A percentile compares a stretch with the other conserved stretches of the same genome.
These are phyloP conservation scores for Pemphigus obesinymphae DNA, from an alignment of 1,140 invertebrate genomes.

Conservation along the genomic window DNA sequence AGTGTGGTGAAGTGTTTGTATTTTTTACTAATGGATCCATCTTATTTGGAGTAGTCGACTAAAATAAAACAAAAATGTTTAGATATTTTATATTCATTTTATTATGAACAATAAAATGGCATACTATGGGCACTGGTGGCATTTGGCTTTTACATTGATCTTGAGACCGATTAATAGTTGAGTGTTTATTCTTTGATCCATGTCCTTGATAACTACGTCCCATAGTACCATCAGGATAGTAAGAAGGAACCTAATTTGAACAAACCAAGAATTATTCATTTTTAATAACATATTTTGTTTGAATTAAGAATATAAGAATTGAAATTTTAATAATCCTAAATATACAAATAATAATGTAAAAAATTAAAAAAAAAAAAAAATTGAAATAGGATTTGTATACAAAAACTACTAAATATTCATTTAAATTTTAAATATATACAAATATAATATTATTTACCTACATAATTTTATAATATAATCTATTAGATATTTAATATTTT, in stretches of 20 bases:
- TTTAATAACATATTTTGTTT: neutral
- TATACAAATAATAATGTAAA: no score
- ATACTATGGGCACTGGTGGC: neutral
- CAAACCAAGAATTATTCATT: neutral
- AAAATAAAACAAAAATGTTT: neutral
- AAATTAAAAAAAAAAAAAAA: no score
- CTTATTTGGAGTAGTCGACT: neutral
- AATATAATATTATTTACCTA: no score
- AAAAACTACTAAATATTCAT: no score
- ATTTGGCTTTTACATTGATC: neutral
- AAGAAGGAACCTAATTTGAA: constrained; percentile 27
- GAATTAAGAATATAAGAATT: no score
- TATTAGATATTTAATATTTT: no score
- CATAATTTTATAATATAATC: no score
- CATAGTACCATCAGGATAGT: neutral
- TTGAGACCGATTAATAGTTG: neutral
- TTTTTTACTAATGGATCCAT: neutral
- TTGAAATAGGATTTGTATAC: no score
- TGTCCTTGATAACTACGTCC: constrained; percentile 18
- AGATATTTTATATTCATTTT: neutral
- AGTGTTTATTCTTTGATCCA: constrained; percentile 13
- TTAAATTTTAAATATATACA: no score
- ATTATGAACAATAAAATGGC: neutral
- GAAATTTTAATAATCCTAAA: no score
- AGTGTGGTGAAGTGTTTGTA: neutral